Percentiles rank a stretch among this genome's conserved stretches.
phyloP scores from a whole-genome alignment of 1,140 invertebrate species.

The Anadara kagoshimensis region DNA sequence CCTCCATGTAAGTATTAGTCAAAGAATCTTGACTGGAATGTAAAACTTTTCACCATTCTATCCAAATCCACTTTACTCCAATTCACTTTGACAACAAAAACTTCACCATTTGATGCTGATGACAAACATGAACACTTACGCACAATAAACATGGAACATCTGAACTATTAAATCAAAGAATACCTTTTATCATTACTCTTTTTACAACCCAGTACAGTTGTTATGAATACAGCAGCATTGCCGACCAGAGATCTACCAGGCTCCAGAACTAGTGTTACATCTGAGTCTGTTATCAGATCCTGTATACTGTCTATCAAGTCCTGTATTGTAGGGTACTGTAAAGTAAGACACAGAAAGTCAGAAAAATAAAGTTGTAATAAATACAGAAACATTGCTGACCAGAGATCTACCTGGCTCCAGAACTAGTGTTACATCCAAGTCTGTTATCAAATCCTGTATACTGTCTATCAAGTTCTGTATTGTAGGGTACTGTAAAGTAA shows the following conservation, averaged over 20 bases:
- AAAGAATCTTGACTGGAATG: too few relatives aligned
- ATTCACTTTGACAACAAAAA: too few relatives aligned
- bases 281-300: constrained; percentile 37
- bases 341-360: neutral
- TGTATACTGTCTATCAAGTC: constrained; percentile 48
- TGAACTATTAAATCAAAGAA: neutral
- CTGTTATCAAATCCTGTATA: constrained; percentile 41
- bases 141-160: too few relatives aligned
- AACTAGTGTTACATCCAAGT: constrained; percentile 60
- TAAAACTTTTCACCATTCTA: too few relatives aligned
- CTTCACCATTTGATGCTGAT: too few relatives aligned
- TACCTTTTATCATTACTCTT: constrained; percentile 50
- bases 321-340: constrained; percentile 24
- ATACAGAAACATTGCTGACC: constrained; percentile 70
- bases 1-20: too few relatives aligned
- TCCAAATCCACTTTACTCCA: too few relatives aligned
- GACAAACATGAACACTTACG: too few relatives aligned
- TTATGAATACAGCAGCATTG: constrained; percentile 68
- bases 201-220: constrained; percentile 60
- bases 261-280: constrained; percentile 70
- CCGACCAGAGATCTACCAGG: constrained; percentile 73
- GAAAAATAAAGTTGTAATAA: constrained; percentile 40
- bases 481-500: constrained; percentile 13
- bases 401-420: constrained; percentile 73
- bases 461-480: constrained; percentile 46